A percentile compares a stretch with the other conserved stretches of the same genome.
phyloP scores from a whole-genome alignment of 1,140 invertebrate species.

The Drosophila littoralis region DNA sequence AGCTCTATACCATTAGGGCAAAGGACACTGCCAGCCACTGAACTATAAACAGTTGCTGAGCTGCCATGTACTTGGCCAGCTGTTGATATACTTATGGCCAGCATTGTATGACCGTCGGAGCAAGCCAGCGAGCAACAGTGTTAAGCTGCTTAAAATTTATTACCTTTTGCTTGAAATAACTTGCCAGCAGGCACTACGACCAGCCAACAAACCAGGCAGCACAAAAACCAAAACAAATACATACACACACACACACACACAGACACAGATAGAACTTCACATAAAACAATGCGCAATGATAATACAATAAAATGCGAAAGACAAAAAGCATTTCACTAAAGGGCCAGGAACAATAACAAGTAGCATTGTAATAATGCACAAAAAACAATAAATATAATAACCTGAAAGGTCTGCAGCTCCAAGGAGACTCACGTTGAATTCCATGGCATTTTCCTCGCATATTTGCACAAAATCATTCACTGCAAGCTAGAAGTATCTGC shows the following conservation, averaged over 20 bases:
- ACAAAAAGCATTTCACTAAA: conserved; percentile 63
- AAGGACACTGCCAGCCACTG: conserved; percentile 35
- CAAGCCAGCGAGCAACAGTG: conserved; percentile 82
- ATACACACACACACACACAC: conserved; percentile 15
- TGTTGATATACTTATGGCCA: conserved; percentile 38
- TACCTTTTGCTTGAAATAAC: conserved; percentile 83
- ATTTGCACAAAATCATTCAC: conserved; percentile 35
- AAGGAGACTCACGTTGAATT: conserved; percentile 34
- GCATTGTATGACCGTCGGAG: conserved; percentile 53
- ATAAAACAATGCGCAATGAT: conserved; percentile 69
- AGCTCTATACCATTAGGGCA: conserved; percentile 18
- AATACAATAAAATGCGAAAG: conserved; percentile 70
- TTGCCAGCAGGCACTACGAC: conserved; percentile 52
- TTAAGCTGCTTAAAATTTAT: conserved; percentile 84
- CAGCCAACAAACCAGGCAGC: conserved; percentile 42
- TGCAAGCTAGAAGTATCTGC: conserved; percentile 2
- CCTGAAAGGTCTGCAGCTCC: conserved; percentile 42
- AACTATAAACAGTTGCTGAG: conserved; percentile 32
- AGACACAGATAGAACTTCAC: conserved; percentile 24
- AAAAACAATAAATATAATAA: conserved; percentile 53
- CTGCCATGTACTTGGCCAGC: conserved; percentile 5
- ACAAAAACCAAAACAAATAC: conserved; percentile 41
- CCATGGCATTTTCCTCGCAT: conserved; percentile 32
- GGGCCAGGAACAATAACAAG: conserved; percentile 51
- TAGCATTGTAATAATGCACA: conserved; percentile 58